Conservation (phyloP, 2,113 vertebrate species). For the Centropus bengalensis region DNA sequence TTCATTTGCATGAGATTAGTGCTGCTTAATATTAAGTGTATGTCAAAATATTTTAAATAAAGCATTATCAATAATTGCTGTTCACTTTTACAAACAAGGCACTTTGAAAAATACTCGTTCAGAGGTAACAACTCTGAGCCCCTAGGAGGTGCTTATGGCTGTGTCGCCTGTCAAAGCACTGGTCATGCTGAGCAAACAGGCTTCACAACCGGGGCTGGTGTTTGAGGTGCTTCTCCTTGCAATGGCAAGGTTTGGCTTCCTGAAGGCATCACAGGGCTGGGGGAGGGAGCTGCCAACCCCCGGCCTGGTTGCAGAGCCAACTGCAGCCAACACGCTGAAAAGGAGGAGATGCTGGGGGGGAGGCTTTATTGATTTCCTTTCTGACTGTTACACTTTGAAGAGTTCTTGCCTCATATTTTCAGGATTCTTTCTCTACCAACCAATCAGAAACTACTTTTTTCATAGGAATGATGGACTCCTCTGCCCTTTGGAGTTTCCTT, state of each 20-base stretch:
- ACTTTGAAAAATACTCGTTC: neutral
- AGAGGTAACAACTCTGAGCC: neutral
- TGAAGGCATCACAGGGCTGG: accelerated
- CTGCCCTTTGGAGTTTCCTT: neutral
- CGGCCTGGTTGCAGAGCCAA: accelerated
- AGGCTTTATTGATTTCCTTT: neutral
- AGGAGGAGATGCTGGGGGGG: neutral
- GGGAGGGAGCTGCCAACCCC: neutral
- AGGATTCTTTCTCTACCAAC: neutral
- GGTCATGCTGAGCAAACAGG: accelerated
- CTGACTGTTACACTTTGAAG: neutral
- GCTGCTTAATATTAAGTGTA: neutral
- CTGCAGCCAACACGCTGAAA: neutral
- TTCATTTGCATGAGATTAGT: neutral
- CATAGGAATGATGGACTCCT: neutral
- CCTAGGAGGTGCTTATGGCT: neutral
- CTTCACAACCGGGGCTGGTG: neutral
- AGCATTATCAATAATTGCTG: neutral
- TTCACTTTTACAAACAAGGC: neutral
- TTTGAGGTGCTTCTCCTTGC: neutral
- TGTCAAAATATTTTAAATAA: neutral
- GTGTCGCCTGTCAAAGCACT: neutral
- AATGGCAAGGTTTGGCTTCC: neutral
- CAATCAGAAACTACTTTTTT: neutral
- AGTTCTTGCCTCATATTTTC: accelerated